Evolutionary conservation across 1,140 invertebrate genomes (phyloP), one percentile per base, ranked within the genome.

Genomic region (Apis dorsata): DNA sequence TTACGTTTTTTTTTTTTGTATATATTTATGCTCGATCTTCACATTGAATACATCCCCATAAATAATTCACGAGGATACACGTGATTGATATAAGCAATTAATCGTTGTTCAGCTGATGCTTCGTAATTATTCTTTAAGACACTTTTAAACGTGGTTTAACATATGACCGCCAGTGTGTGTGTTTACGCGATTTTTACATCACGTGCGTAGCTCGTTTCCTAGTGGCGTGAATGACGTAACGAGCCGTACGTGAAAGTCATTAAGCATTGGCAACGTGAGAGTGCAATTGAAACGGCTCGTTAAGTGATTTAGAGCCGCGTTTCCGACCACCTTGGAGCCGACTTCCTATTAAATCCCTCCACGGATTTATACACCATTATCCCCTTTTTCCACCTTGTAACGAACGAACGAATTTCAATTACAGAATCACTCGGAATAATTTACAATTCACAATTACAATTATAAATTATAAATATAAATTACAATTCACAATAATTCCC

Each of bases 201-300:
- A 81, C 72, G 79, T 75, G 60, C 62, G 72, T 59, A 59, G n/a
- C 44, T 57, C 8, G 70, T 74, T 81, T 66, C 62, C 70, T 74
- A 66, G 79, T 53, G 84, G 69, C 68, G 84, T 66, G 49, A 83
- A 76, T 90, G 88, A 86, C 85, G 88, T 87, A 91, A 90, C 44
- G 62, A 73, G 69, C 68, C 75, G 79, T 84, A 86, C 78, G 78
- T 78, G 83, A 89, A 86, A 87, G 85, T 85, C 81, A 85, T 85
- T 86, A 89, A 81, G 81, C 66, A 65, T 69, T 51, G 72, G 79
- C 76, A 72, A 82, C 72, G 76, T 79, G 76, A 88, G 81, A 81
- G 80, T 59, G 69, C 68, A 69, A 89, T 87, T 86, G 84, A 87
- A 90, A 85, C 72, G 87, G 76, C 71, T 89, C 75, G 73, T 88